These are phyloP conservation scores for Siphlonurus alternatus DNA, from an alignment of 2,888 invertebrate species.

Conservation along the genomic window DNA sequence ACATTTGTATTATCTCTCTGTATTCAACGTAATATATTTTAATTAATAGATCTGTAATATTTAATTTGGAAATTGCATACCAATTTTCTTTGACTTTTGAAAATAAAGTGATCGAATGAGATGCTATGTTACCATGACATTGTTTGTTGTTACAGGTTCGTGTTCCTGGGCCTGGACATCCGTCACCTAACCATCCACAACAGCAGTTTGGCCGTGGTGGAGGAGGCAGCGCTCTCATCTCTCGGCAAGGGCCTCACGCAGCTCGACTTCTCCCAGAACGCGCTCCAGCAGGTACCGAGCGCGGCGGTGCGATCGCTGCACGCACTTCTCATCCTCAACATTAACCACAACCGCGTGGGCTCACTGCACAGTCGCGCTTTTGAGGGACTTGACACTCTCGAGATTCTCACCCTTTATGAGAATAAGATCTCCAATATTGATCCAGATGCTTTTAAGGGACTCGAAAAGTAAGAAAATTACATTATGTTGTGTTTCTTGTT, in stretches of 20 bases:
- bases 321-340: slow-evolving; percentile 68
- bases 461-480: slow-evolving; percentile 59
- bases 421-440: slow-evolving; percentile 66
- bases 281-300: slow-evolving; percentile 61
- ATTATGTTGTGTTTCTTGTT: not conserved
- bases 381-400: slow-evolving; percentile 69
- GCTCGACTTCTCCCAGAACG: slow-evolving; percentile 76
- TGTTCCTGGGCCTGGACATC: slow-evolving; percentile 74
- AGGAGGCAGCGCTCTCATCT: slow-evolving; percentile 72
- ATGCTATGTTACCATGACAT: too few species aligned
- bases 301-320: slow-evolving; percentile 62
- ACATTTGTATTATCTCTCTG: too few species aligned
- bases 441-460: slow-evolving; percentile 65
- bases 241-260: slow-evolving; percentile 80
- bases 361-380: slow-evolving; percentile 67
- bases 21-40: too few species aligned
- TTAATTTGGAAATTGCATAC: too few species aligned
- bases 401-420: slow-evolving; percentile 74
- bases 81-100: too few species aligned
- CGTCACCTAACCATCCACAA: slow-evolving; percentile 77
- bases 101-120: too few species aligned
- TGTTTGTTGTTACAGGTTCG: too few species aligned
- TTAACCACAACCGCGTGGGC: slow-evolving; percentile 73
- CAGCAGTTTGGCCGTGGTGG: slow-evolving; percentile 72
- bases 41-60: too few species aligned